phyloP scores from a whole-genome alignment of 2,797 vertebrate genomes.

The Chaunax sp. region DNA sequence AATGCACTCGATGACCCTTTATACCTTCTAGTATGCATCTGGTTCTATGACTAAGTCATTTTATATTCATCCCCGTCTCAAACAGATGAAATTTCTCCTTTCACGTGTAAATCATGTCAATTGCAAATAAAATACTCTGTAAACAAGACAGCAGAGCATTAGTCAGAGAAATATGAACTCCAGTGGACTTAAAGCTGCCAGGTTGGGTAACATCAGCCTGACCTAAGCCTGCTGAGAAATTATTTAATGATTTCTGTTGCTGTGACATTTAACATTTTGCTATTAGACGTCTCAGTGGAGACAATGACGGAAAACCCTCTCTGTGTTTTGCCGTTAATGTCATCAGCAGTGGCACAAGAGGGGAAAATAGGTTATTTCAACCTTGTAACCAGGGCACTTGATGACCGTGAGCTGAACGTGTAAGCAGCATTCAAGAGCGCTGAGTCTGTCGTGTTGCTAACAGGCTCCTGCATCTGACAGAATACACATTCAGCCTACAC shows the following conservation, averaged over 20 bases:
- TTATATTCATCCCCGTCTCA: conserved; percentile 20
- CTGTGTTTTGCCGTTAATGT: conserved; percentile 45
- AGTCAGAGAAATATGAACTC: conserved; percentile 46
- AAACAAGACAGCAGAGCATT: conserved; percentile 26
- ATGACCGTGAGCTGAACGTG: conserved; percentile 56
- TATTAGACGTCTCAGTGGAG: conserved; percentile 19
- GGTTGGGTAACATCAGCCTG: conserved; percentile 62
- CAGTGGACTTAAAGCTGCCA: conserved; percentile 44
- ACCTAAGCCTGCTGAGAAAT: conserved; percentile 56
- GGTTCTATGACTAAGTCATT: conserved; percentile 30
- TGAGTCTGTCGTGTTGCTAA: conserved; percentile 6
- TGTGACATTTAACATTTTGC: conserved; percentile 47
- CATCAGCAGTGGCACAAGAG: conserved; percentile 28
- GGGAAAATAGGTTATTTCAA: conserved; percentile 63
- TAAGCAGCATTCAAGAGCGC: conserved; percentile 63
- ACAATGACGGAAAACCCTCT: conserved; percentile 22
- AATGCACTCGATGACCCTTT: conserved; percentile 41
- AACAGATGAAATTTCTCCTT: conserved; percentile 10
- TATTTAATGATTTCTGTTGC: conserved; percentile 38
- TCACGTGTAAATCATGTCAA: conserved; percentile 2
- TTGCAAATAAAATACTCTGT: conserved; percentile 8
- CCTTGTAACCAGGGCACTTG: conserved; percentile 63
- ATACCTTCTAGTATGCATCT: conserved; percentile 29
- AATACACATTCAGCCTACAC: conserved; percentile 13
- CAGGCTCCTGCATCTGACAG: neutral